Evolutionary conservation across 2,888 invertebrate genomes (phyloP), one percentile per base, ranked within the genome.

Genomic region (Drosophila paracracens): DNA sequence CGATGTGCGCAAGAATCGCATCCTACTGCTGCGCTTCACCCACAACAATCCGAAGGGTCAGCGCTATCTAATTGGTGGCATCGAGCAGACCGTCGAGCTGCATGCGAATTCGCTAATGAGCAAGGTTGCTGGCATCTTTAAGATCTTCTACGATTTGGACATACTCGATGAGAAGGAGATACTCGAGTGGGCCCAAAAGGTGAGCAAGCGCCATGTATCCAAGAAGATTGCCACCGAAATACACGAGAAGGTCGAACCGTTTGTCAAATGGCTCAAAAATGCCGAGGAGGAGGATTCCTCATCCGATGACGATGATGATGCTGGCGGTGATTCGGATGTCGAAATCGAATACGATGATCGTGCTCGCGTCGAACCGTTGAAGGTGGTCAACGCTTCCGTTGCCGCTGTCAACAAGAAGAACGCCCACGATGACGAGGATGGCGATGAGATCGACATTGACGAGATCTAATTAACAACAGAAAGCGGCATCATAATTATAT

Each of bases 201-300:
- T 98, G 61, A 97, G 96, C 89, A 98, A 97, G 94, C 99, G 99
- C 94, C 98, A 98, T 93, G 98, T 99, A 56, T 94, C 96, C 68
- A 97, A 97, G 92, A 99, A 99, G 93, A 94, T 98, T 71, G 96
- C 97, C 72, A 96, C 96, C 73, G 98, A 99, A 92, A 98, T 99
- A 92, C 97, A 98, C 85, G 96, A 96, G 78, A 97, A 97, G 91
- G 99, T 98, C 61, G 96, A 96, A 91, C 98, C 98, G 68, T 98
- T 99, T 94, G 95, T 99, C 74, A 98, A 96, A 91, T 99, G 99
- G 99, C 95, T 99, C 86, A 96, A 97, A 93, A 98, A 99, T 92
- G 99, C 99, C 70, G 99, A 99, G 92, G 99, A 99, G 93, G 98
- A 98, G 92, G 96, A 96, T 78, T 96, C 96, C 31, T 96, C 96